phyloP scores from a whole-genome alignment of 1,140 invertebrate genomes.

The Diprion similis region DNA sequence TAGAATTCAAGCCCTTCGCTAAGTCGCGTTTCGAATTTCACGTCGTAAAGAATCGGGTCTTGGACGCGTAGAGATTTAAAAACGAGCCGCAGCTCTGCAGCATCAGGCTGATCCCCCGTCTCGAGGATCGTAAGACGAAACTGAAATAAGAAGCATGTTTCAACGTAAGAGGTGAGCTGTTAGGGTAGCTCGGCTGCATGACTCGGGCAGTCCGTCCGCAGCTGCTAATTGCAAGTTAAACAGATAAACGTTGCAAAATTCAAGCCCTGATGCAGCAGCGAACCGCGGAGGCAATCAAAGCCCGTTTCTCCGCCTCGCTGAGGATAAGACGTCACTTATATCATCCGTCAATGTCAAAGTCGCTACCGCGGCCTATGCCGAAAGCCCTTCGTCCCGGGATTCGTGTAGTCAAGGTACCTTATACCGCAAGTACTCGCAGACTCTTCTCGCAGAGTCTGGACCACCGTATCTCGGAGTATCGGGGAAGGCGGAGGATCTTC shows the following conservation, averaged over 20 bases:
- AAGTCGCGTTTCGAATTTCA: background rate
- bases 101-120: too few species aligned
- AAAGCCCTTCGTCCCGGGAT: background rate
- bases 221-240: slow-evolving; percentile 9
- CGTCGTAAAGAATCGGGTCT: background rate
- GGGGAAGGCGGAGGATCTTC: too few species aligned
- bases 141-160: too few species aligned
- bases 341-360: slow-evolving; percentile 35
- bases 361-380: slow-evolving; percentile 11
- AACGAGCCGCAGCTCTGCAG: too few species aligned
- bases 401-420: background rate
- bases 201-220: background rate
- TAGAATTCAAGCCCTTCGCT: background rate
- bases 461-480: too few species aligned
- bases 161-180: too few species aligned
- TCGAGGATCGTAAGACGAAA: too few species aligned
- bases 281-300: background rate
- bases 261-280: background rate
- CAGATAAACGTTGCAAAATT: background rate
- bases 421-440: background rate
- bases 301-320: slow-evolving; percentile 23
- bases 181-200: background rate
- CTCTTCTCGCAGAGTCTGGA: too few species aligned
- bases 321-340: slow-evolving; percentile 27
- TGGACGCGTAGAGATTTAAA: too few species aligned